phyloP scores from a whole-genome alignment of 2,888 invertebrate species.

The Melikaiella ostensackeni region DNA sequence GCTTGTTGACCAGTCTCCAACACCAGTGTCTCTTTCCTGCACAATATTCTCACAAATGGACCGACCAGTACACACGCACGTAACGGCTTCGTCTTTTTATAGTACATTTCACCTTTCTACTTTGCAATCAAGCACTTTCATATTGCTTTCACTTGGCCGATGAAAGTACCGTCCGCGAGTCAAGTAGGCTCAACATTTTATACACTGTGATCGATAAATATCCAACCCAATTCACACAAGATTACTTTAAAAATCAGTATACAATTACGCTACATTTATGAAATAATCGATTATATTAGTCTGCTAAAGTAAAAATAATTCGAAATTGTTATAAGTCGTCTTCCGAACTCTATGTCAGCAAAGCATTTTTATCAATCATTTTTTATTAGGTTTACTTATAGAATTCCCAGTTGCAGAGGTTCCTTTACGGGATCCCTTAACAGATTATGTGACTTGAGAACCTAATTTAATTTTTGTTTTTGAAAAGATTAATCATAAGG shows the following conservation, averaged over 20 bases:
- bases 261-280: neutral
- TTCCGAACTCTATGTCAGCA: too few species aligned
- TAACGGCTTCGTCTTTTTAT: slow-evolving; percentile 75
- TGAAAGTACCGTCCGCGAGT: slow-evolving; percentile 73
- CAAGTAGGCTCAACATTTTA: slow-evolving; percentile 66
- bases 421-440: too few species aligned
- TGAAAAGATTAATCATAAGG: too few species aligned
- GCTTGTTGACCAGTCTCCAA: slow-evolving; percentile 53
- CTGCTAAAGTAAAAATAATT: too few species aligned
- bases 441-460: too few species aligned
- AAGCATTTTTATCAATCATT: too few species aligned
- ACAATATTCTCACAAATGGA: slow-evolving; percentile 62
- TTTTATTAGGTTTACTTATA: too few species aligned
- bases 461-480: too few species aligned
- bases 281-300: neutral
- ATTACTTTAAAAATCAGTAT: slow-evolving; percentile 3
- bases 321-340: too few species aligned
- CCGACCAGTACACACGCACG: slow-evolving; percentile 70
- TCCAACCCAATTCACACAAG: slow-evolving; percentile 22
- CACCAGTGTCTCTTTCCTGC: slow-evolving; percentile 42
- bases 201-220: slow-evolving; percentile 53
- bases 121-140: slow-evolving; percentile 78
- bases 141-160: slow-evolving; percentile 77
- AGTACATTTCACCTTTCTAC: slow-evolving; percentile 78
- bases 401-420: too few species aligned